Percentiles rank a stretch among this genome's conserved stretches.
These are phyloP conservation scores for Lacanobia oleracea DNA, from an alignment of 2,888 invertebrate species.

Conservation along the genomic window DNA sequence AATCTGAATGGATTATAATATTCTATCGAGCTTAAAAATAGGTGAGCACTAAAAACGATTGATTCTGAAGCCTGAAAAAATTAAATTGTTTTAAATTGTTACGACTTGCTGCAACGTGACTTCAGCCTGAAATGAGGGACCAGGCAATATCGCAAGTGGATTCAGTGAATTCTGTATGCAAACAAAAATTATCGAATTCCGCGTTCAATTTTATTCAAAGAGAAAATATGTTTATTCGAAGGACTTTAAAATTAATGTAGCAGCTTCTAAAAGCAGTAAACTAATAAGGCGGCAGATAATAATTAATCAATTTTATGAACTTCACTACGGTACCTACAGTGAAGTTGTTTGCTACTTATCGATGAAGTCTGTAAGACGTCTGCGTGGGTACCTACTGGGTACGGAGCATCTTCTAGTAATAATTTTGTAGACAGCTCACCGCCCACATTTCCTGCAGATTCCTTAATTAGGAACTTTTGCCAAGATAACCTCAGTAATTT, in stretches of 20 bases:
- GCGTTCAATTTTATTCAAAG: conserved; percentile 9
- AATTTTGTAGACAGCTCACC: conserved; percentile 39
- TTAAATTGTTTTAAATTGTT: conserved; percentile 25
- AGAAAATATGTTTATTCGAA: neutral
- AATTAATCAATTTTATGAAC: conserved; percentile 8
- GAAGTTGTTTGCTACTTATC: conserved; percentile 20
- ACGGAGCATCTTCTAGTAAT: conserved; percentile 31
- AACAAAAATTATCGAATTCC: conserved; percentile 40
- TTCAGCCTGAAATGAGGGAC: conserved; percentile 18
- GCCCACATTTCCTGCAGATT: conserved; percentile 33
- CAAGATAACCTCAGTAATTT: conserved; percentile 5
- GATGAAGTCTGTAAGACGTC: conserved; percentile 31
- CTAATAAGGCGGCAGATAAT: neutral
- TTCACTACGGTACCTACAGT: too few species aligned
- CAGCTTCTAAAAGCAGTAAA: neutral
- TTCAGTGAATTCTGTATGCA: conserved; percentile 39
- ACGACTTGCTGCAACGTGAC: conserved; percentile 52
- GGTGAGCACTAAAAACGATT: neutral
- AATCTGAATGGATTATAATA: neutral
- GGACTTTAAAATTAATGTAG: neutral
- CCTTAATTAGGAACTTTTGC: conserved; percentile 35
- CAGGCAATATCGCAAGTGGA: conserved; percentile 36
- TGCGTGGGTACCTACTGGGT: too few species aligned
- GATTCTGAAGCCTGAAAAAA: neutral
- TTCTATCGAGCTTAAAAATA: neutral